These are phyloP conservation scores for Melipona quadrifasciata DNA, from an alignment of 1,140 invertebrate species.

Conservation along the genomic window DNA sequence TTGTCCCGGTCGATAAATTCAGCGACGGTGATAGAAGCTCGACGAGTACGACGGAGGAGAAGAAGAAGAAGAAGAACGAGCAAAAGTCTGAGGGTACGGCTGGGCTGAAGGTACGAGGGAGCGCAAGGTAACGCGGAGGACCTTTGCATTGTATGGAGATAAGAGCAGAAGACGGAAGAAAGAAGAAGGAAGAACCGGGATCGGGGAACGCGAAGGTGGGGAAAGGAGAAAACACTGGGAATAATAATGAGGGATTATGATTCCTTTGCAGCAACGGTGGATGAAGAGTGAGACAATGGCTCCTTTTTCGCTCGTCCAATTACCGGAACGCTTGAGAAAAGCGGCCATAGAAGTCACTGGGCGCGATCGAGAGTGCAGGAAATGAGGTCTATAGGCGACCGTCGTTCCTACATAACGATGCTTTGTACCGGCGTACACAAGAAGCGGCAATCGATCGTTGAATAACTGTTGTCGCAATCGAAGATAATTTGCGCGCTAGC, in stretches of 20 bases:
- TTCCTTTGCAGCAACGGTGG: conserved; percentile 33
- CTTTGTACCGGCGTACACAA: conserved; percentile 23
- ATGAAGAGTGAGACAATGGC: conserved; percentile 48
- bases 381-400: conserved; percentile 35
- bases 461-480: conserved; percentile 40
- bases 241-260: conserved; percentile 61
- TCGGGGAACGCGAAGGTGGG: not conserved
- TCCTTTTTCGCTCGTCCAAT: conserved; percentile 65
- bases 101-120: conserved; percentile 6
- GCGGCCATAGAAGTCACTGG: conserved; percentile 52
- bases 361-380: conserved; percentile 55
- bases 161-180: conserved; percentile 26
- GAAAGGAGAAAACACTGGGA: conserved; percentile 42
- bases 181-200: conserved; percentile 8
- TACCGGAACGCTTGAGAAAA: conserved; percentile 58
- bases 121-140: conserved; percentile 36
- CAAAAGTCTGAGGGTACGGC: conserved; percentile 32
- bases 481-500: conserved; percentile 29
- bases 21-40: not conserved
- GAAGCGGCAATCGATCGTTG: conserved; percentile 34
- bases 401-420: conserved; percentile 51
- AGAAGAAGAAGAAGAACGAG: conserved; percentile 1
- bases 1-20: conserved; percentile 1
- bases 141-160: conserved; percentile 44
- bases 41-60: not conserved